Conservation (phyloP, 1,140 invertebrate species). For the Drosophila oshimai region DNA sequence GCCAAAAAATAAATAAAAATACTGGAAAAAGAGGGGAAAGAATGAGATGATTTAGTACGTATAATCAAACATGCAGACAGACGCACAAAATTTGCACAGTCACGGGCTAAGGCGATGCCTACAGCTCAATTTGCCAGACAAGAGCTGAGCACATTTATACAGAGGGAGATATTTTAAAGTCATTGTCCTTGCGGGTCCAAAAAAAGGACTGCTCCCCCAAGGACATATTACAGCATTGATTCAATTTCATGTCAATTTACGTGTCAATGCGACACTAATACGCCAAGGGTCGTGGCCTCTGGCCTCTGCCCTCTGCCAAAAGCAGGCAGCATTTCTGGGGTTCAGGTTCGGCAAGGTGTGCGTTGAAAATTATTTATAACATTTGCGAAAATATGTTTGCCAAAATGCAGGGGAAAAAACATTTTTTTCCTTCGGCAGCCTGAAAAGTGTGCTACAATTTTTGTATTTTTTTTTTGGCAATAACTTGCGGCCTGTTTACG, state of each 20-base stretch:
- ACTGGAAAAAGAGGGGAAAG: conserved; percentile 18
- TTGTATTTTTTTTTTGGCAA: conserved; percentile 45
- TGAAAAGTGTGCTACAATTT: conserved; percentile 30
- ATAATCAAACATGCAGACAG: conserved; percentile 77
- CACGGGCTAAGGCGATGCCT: conserved; percentile 39
- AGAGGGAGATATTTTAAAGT: conserved; percentile 63
- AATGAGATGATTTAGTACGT: conserved; percentile 71
- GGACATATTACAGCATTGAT: conserved; percentile 83
- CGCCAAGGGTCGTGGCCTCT: conserved; percentile 67
- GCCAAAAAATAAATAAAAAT: conserved; percentile 7
- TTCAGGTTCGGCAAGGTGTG: conserved; percentile 50
- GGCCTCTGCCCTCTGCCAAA: no score
- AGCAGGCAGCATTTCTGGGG: not conserved
- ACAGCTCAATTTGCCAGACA: conserved; percentile 71
- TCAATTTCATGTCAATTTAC: conserved; percentile 83
- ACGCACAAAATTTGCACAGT: conserved; percentile 74
- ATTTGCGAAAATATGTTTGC: conserved; percentile 78
- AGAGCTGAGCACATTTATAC: conserved; percentile 41
- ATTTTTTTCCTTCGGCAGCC: conserved; percentile 10
- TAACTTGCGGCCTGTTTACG: conserved; percentile 77
- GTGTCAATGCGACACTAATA: conserved; percentile 83
- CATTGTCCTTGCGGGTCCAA: conserved; percentile 55
- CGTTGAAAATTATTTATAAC: conserved; percentile 82
- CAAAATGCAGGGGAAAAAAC: conserved; percentile 45
- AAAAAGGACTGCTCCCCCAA: conserved; percentile 48